Base-by-base conservation (phyloP, 2,888 invertebrate genomes). In the Tryphoninae sp. region DNA sequence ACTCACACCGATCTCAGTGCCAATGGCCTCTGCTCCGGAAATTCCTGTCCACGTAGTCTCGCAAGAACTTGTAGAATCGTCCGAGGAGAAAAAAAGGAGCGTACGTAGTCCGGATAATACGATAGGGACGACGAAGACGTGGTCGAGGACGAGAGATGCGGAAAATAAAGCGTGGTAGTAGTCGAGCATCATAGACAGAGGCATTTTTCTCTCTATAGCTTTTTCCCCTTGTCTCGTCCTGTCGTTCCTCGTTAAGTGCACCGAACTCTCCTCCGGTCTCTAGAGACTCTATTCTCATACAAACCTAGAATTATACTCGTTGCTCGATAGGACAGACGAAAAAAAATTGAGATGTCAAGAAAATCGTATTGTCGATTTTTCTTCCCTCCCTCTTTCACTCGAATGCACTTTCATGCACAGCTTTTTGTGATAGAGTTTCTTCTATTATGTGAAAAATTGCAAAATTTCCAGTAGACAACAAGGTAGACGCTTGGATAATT, bases 21-120 rank as follows among this genome's bases (percentile, higher is more conserved):
- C 74, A 75, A 80, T 58, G 69, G 74, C 79, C 79, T 80, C 69
- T 33, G 45, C 51, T 33, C 67, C 76, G 80, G 80, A 80, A 80
- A 80, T 80, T 80, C 67, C 45, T 62, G 76, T 80, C 72, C 49
- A 71, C 42, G 45, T 49, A 58, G 55, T 64, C 22, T 13, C 19
- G 49, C 42, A 65, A 72, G 65, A 78, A 78, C 64, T 78, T 71
- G 78, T 68, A 68, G 77, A 81, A 77, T 81, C 40, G 65, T 49
- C 58, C 45, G 62, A 64, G 80, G 55, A 77, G 55, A 45, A 73
- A 81, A n/a, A 62, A 72, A 26, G 16, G 42, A 71, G 23, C 68
- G 61, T n/a, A 53, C 55, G 53, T 68, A 33, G 74, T 51, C 22
- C 69, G 65, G 64, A 71, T 75, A 80, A 80, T 75, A 62, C 58